Conservation (phyloP, 2,113 vertebrate species). For the Calypte anna region DNA sequence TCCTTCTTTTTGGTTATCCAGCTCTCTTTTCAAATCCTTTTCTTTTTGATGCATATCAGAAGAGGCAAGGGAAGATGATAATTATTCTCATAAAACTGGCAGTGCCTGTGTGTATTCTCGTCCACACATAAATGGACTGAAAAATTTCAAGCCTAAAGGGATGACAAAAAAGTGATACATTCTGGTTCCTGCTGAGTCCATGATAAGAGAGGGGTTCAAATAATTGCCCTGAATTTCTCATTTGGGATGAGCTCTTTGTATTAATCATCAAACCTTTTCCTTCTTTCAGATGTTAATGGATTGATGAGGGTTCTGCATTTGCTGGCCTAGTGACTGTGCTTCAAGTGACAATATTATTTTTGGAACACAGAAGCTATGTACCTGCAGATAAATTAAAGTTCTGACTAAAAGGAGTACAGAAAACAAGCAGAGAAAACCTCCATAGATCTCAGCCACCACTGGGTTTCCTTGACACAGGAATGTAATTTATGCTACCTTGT, state of each 20-base stretch:
- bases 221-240: background rate
- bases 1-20: background rate
- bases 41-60: background rate
- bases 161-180: background rate
- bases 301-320: constrained; percentile 60
- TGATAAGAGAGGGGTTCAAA: background rate
- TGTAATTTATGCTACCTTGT: background rate
- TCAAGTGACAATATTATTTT: constrained; percentile 58
- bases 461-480: background rate
- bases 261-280: constrained; percentile 17
- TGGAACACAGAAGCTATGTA: constrained; percentile 53
- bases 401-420: constrained; percentile 31
- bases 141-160: background rate
- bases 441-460: background rate
- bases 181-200: background rate
- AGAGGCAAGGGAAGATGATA: background rate
- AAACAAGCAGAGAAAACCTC: constrained; percentile 17
- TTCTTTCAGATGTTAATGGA: constrained; percentile 47
- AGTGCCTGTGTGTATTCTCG: background rate
- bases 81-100: constrained; percentile 7
- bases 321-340: constrained; percentile 32
- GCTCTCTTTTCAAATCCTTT: background rate
- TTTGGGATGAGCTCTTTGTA: constrained; percentile 31
- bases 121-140: background rate
- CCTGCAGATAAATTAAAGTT: constrained; percentile 40